Evolutionary conservation across 2,888 invertebrate genomes (phyloP), one percentile per base, ranked within the genome.

Genomic region (Glomeris marginata): DNA sequence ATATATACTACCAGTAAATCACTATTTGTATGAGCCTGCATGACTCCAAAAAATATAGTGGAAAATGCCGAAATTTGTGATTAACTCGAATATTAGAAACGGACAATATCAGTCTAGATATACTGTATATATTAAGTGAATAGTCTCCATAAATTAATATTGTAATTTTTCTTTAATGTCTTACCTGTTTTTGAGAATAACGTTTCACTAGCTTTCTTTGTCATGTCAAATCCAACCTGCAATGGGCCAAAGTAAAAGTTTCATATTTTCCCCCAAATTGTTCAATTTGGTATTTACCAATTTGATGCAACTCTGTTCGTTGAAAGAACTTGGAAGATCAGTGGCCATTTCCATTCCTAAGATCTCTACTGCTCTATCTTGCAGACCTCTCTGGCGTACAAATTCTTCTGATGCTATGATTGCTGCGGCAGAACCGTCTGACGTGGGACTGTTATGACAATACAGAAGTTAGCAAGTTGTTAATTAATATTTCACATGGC

Each of bases 281-380:
- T 37, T 49, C 10, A 47, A 3, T 20, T 42, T n/a, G n/a, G n/a
- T 10, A 20, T 71, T 69, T 59, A 78, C 74, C 62, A 83, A 68
- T 67, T 82, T 81, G 58, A 88, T 84, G 62, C 80, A 79, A 62
- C 84, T 86, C 57, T 78, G 77, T 54, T 83, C 84, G 8, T 73
- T 70, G 60, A 97, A 95, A 1, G 92, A 82, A 0, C 82, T 81
- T 2, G 82, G 77, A 0, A 84, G 75, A 66, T 98, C 98, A 0
- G 94, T 92, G 1, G 83, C 78, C 91, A 98, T 91, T 73, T 94
- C 91, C 81, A 97, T 88, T 22, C 86, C 92, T 48, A 95, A 67
- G 57, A 98, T 92, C 71, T 98, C 95, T 0, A 98, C 84, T 15
- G 98, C 97, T 64, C 82, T 81, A 0, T 72, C 69, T 64, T 91